Conservation (phyloP, 2,113 vertebrate species). For the Dolichallabes microphthalmus region DNA sequence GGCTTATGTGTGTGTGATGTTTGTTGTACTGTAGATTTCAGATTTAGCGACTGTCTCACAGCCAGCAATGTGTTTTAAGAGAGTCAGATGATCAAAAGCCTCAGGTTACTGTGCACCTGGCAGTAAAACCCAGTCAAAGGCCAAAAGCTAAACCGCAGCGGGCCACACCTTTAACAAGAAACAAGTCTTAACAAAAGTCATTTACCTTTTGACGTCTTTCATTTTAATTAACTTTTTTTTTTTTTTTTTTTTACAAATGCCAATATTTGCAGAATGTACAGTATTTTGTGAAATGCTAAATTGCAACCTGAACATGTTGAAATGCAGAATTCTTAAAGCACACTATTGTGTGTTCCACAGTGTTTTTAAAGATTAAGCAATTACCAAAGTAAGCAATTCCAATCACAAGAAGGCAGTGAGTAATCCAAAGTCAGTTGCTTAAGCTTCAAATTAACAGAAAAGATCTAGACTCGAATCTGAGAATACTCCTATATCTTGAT, state of each 20-base stretch:
- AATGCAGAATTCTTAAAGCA: neutral
- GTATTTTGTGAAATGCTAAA: neutral
- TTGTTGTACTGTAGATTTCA: neutral
- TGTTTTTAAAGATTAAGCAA: no score
- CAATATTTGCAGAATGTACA: neutral
- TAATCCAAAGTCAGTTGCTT: neutral
- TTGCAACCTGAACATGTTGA: neutral
- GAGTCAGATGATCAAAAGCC: neutral
- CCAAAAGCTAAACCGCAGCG: neutral
- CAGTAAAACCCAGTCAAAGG: slow-evolving; percentile 23
- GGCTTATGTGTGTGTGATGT: neutral
- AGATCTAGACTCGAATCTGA: neutral
- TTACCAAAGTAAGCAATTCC: neutral
- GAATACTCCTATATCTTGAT: neutral
- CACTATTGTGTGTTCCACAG: neutral
- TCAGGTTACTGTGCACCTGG: slow-evolving; percentile 2
- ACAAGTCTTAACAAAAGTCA: slow-evolving; percentile 34
- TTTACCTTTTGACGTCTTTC: neutral
- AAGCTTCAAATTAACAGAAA: neutral
- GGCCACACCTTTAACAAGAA: slow-evolving; percentile 11
- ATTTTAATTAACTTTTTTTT: neutral
- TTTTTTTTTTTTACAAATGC: neutral
- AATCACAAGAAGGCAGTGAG: neutral
- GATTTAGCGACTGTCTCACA: neutral
- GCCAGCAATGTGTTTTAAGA: neutral